Evolutionary conservation across 2,113 vertebrate genomes (phyloP).

Genomic region (Catharus bicknelli): DNA sequence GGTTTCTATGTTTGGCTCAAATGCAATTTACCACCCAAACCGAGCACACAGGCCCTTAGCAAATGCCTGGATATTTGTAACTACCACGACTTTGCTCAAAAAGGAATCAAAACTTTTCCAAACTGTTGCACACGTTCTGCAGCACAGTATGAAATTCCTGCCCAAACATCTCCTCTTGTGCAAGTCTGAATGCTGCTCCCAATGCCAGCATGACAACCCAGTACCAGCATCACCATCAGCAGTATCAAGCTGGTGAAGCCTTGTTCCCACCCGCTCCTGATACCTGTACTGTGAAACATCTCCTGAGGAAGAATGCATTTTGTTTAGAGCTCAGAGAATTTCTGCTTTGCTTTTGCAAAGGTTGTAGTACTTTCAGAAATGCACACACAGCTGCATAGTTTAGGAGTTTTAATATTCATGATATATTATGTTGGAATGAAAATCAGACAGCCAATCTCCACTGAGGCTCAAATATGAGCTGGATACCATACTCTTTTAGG

Average conservation of each 20-base stretch:
- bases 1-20: conserved; percentile 44
- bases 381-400: not conserved
- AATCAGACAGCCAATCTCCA: not conserved
- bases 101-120: not conserved
- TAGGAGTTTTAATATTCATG: not conserved
- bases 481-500: not conserved
- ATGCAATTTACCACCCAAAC: conserved; percentile 20
- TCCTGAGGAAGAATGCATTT: not conserved
- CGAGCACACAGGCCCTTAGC: not conserved
- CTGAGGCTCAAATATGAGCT: not conserved
- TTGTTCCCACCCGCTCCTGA: not conserved
- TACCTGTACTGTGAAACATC: not conserved
- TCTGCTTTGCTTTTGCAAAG: not conserved
- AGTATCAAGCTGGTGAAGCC: not conserved
- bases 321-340: not conserved
- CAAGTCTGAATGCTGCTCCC: not conserved
- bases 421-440: not conserved
- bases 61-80: not conserved
- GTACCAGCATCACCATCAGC: not conserved
- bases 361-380: not conserved
- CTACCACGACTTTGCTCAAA: not conserved
- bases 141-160: not conserved
- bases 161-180: not conserved
- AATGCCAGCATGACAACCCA: not conserved
- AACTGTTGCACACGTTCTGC: not conserved